A percentile compares a stretch with the other conserved stretches of the same genome.
These are phyloP conservation scores for Sebastes oblongus DNA, from an alignment of 2,797 vertebrate genomes.

Conservation along the genomic window DNA sequence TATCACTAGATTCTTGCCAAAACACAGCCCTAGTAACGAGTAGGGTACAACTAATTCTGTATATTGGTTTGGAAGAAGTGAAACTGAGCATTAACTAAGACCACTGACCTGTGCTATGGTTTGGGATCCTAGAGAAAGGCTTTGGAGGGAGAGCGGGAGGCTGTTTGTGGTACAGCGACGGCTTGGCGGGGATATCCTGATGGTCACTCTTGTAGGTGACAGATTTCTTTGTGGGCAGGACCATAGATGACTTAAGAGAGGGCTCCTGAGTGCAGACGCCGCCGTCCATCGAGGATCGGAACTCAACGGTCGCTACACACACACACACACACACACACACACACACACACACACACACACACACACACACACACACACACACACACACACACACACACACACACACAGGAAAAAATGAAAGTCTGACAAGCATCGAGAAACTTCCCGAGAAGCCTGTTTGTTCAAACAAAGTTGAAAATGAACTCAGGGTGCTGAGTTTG, in stretches of 20 bases:
- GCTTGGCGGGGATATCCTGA: conserved; percentile 93
- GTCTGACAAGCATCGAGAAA: background rate
- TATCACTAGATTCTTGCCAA: too few species aligned
- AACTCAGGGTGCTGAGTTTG: background rate
- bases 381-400: background rate
- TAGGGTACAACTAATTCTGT: background rate
- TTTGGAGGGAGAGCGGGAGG: conserved; percentile 98
- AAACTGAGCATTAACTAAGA: background rate
- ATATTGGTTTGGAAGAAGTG: background rate
- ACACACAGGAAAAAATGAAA: background rate
- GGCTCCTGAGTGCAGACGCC: conserved; percentile 90
- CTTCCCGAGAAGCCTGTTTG: background rate
- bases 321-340: background rate
- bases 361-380: too few species aligned
- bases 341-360: too few species aligned
- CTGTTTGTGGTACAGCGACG: conserved; percentile 93
- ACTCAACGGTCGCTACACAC: conserved; percentile 91
- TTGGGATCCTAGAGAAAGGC: conserved; percentile 94
- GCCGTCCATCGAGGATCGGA: conserved; percentile 88
- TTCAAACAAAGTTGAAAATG: conserved; percentile 10
- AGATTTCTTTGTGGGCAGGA: conserved; percentile 92
- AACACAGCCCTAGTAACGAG: background rate
- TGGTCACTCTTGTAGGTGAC: conserved; percentile 88
- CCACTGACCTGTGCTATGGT: conserved; percentile 90
- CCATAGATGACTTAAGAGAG: conserved; percentile 90